Evolutionary conservation across 1,140 invertebrate species (phyloP).

Genomic region (Drosophila melanica): DNA sequence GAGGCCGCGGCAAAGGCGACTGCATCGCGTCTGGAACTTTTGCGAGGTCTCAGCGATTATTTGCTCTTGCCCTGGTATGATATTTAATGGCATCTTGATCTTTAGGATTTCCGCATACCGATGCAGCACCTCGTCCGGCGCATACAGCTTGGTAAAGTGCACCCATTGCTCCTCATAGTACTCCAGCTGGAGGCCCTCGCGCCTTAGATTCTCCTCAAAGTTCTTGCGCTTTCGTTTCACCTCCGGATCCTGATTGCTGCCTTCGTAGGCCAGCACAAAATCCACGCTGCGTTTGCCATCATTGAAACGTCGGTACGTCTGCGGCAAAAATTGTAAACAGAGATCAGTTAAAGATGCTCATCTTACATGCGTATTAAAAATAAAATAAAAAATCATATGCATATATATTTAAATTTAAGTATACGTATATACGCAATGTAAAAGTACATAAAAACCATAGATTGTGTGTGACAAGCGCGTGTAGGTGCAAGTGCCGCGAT

Average conservation of each 20-base stretch:
- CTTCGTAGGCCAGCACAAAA: conserved; percentile 88
- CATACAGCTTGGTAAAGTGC: conserved; percentile 90
- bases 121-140: conserved; percentile 90
- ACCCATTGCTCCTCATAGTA: conserved; percentile 86
- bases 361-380: too few species aligned
- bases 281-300: conserved; percentile 85
- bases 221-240: conserved; percentile 85
- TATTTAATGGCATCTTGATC: conserved; percentile 94
- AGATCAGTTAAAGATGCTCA: neutral
- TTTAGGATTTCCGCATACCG: conserved; percentile 94
- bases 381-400: neutral
- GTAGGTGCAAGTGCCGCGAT: conserved; percentile 50
- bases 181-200: conserved; percentile 87
- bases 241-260: conserved; percentile 82
- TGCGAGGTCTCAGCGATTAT: conserved; percentile 56
- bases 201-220: conserved; percentile 87
- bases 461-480: conserved; percentile 47
- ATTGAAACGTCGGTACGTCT: conserved; percentile 83
- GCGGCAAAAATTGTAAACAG: neutral
- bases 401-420: conserved; percentile 14
- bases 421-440: conserved; percentile 39
- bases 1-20: conserved; percentile 52
- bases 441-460: conserved; percentile 15
- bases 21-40: conserved; percentile 56
- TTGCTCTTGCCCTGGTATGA: conserved; percentile 71